Evolutionary conservation across 2,113 vertebrate species (phyloP).

Genomic region (Cyphomyrus discorhynchus): DNA sequence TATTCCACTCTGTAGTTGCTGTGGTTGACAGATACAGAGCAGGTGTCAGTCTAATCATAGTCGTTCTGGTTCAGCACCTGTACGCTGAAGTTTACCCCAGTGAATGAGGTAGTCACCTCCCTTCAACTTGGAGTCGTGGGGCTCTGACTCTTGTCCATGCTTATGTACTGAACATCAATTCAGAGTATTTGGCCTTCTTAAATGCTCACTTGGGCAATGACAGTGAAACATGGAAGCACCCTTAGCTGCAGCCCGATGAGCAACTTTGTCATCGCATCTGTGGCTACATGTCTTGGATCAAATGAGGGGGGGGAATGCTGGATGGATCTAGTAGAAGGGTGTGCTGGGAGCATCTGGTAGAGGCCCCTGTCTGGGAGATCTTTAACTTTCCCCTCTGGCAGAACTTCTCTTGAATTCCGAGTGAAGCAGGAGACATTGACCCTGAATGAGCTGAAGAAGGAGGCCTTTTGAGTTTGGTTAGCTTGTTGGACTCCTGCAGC

Average conservation of each 20-base stretch:
- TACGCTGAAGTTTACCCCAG: neutral
- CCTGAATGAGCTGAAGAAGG: neutral
- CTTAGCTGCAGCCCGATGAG: neutral
- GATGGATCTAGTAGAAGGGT: neutral
- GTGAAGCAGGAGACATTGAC: neutral
- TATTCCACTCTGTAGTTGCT: neutral
- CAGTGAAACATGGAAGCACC: neutral
- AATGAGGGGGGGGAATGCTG: neutral
- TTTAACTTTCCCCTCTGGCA: neutral
- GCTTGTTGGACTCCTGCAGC: neutral
- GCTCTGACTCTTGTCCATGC: neutral
- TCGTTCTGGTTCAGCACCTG: neutral
- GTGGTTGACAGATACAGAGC: neutral
- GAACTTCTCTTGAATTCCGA: neutral
- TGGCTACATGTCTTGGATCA: neutral
- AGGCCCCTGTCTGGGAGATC: neutral
- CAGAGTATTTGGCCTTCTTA: neutral
- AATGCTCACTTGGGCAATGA: neutral
- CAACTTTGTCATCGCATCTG: neutral
- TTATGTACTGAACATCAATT: neutral
- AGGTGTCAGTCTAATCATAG: neutral
- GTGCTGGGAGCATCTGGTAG: neutral
- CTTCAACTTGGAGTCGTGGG: neutral
- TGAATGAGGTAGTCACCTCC: neutral
- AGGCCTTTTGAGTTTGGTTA: neutral